Conservation (phyloP, 2,113 vertebrate species). For the Paradoxurus hermaphroditus region DNA sequence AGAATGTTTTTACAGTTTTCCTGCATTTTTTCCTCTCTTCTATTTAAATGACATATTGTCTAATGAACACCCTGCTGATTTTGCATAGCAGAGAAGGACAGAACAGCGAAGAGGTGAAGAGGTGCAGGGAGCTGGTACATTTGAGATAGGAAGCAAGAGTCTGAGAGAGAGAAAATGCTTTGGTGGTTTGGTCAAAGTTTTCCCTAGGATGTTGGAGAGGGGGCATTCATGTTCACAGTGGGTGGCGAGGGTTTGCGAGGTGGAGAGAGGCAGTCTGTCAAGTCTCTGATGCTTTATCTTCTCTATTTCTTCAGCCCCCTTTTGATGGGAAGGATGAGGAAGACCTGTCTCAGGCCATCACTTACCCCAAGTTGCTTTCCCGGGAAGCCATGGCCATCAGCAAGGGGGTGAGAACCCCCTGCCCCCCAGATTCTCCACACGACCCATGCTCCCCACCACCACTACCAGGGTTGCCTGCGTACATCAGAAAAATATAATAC, state of each 20-base stretch:
- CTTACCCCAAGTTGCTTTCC: slow-evolving; percentile 92
- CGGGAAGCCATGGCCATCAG: slow-evolving; percentile 93
- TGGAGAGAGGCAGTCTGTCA: too few relatives aligned
- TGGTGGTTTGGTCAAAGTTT: neutral
- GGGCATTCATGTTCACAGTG: neutral
- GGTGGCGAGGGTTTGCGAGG: neutral
- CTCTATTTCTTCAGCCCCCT: slow-evolving; percentile 83
- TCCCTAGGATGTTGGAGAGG: too few relatives aligned
- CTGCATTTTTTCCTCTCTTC: neutral
- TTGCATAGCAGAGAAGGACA: neutral
- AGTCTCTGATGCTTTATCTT: neutral
- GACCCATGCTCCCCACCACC: rapidly evolving
- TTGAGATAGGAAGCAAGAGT: neutral
- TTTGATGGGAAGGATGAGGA: slow-evolving; percentile 95
- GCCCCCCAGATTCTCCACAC: neutral
- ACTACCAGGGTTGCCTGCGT: neutral
- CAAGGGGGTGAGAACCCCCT: slow-evolving; percentile 87
- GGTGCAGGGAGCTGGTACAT: neutral
- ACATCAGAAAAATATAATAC: neutral
- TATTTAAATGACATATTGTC: neutral
- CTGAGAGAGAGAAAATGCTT: neutral
- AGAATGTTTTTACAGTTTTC: neutral
- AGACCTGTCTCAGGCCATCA: slow-evolving; percentile 93
- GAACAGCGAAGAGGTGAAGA: neutral
- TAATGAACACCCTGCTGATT: neutral